Base-by-base conservation (phyloP, 2,113 vertebrate genomes). In the Antennarius striatus region DNA sequence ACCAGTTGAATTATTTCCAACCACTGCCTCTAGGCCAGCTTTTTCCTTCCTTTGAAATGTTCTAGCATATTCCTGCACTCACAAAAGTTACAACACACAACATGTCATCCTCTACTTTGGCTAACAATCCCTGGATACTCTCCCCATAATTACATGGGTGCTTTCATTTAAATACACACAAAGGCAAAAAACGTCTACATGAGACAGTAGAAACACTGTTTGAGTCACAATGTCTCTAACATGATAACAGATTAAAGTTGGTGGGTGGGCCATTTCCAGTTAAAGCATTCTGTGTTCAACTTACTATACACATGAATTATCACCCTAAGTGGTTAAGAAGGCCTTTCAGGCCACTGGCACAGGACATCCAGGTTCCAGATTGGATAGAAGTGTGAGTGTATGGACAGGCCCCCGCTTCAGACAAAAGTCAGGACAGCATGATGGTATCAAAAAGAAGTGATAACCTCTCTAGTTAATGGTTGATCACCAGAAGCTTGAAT, bases 351-450 rank as follows among this genome's bases (percentile, higher is more conserved):
- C 87, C 79, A 28, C 85, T 82, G 77, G 75, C 73, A 77, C 68
- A 79, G 76, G 80, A 75, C 56, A 74, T 86, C 81, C 73, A 75
- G 73, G 77, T 83, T 83, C 68, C 71, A 78, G 77, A 83, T 79
- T 68, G 75, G 79, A 74, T 79, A 54, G 48, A 81, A 82, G 82
- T 75, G 76, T 83, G 79, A 80, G 68, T 75, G 71, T 75, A 84
- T 88, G 89, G 87, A 88, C 89, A 91, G 91, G 90, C 85, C 85
- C 88, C 91, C 89, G 90, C 90, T 91, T 92, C 85, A 85, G 87
- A 90, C 81, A 79, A 82, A 79, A 85, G 87, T 82, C 85, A 84
- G 81, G 82, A 90, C 89, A 86, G 84, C 71, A 78, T 90, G 85
- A 87, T 87, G 86, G 83, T 80, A 88, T 89, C 81, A 86, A 90